Conservation (phyloP, 2,888 invertebrate species). For the Mimachlamys varia region DNA sequence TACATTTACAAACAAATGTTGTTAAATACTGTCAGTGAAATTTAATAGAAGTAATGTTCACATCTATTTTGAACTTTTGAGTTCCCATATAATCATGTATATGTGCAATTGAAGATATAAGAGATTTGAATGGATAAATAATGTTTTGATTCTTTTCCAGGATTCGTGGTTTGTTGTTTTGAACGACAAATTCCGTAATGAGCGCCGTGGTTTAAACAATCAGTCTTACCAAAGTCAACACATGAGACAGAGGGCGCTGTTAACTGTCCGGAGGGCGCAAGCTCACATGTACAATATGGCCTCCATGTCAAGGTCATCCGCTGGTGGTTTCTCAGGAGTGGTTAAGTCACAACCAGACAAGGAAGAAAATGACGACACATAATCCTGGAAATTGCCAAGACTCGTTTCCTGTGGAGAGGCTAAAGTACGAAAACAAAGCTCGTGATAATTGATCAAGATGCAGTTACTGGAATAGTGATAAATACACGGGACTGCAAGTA, state of each 20-base stretch:
- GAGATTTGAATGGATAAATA: too few relatives aligned
- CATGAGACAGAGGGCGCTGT: conserved; percentile 40
- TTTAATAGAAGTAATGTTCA: too few relatives aligned
- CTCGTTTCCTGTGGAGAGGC: too few relatives aligned
- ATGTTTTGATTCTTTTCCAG: conserved; percentile 43
- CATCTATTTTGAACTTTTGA: too few relatives aligned
- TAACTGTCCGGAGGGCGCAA: conserved; percentile 5
- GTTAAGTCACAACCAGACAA: neutral
- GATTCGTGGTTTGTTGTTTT: conserved; percentile 64
- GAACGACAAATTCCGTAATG: conserved; percentile 63
- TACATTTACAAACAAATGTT: neutral
- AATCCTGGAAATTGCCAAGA: neutral
- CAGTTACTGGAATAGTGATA: too few relatives aligned
- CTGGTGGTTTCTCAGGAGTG: neutral
- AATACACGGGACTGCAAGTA: too few relatives aligned
- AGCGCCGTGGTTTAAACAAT: conserved; percentile 51
- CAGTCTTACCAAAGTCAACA: conserved; percentile 42
- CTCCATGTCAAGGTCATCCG: neutral
- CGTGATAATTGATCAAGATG: too few relatives aligned
- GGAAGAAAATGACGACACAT: neutral
- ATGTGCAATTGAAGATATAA: too few relatives aligned
- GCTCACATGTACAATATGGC: conserved; percentile 14
- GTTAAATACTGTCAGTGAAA: too few relatives aligned
- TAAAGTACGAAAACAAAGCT: too few relatives aligned
- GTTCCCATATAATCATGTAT: too few relatives aligned